Base-by-base conservation (phyloP, 2,888 invertebrate genomes). In the Caenorhabditis sulstoni region DNA sequence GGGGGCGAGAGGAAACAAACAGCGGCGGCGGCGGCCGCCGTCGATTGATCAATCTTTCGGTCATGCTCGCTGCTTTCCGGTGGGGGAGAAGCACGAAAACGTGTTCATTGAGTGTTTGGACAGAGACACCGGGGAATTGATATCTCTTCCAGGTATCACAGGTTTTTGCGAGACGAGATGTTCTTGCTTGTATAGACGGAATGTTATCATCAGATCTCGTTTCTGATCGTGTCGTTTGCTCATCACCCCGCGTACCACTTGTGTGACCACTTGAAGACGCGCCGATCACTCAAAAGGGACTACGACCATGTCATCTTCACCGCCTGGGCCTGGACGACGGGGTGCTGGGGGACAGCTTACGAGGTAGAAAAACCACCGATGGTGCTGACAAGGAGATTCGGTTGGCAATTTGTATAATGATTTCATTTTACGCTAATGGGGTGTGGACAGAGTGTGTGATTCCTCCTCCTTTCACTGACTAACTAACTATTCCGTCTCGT, bases 201-300 rank as follows among this genome's bases (percentile, higher is more conserved):
- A 62, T 37, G 39, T n/a, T 57, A 41, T 57, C 41, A 71, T 57
- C 71, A 64, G 41, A 62, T 71, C 71, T 64, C 57, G 71, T 71
- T 71, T 55, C 41, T 62, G 39, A 57, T 62, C 22, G 57, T 71
- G 62, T 64, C 55, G 49, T 52, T 52, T 71, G 71, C 64, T 71
- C 62, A 64, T 70, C 61, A 45, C 44, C 23, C 50, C 58, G 41
- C 52, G 47, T 62, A 70, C 71, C 71, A 71, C 71, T 71, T 71
- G 57, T 71, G 71, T 57, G 62, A 64, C 71, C 71, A 71, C 71
- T 71, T 71, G 71, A 71, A 61, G 49, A 62, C 52, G 71, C 71
- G 57, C 62, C 37, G 22, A 71, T 71, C 71, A 64, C 41, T 71
- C 62, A 71, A 71, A 71, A 45, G 37, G 16, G 70, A 70, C 53